phyloP scores from a whole-genome alignment of 1,140 invertebrate species.

The Anoplophora glabripennis region DNA sequence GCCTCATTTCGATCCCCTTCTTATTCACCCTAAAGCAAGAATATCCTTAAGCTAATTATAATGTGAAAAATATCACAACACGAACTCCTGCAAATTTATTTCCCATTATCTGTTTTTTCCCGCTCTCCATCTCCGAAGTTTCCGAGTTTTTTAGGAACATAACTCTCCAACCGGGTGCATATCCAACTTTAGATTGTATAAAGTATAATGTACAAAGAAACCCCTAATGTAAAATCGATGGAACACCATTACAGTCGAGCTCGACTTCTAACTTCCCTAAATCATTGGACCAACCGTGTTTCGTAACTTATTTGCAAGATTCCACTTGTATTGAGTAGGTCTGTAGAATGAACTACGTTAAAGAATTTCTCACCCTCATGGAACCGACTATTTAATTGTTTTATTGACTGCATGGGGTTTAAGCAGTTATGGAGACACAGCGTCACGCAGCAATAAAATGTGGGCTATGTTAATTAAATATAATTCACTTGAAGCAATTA shows the following conservation, averaged over 20 bases:
- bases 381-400: too few species aligned
- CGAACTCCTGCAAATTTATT: slow-evolving; percentile 47
- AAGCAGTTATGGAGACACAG: too few species aligned
- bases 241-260: slow-evolving; percentile 48
- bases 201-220: slow-evolving; percentile 52
- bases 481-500: too few species aligned
- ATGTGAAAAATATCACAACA: slow-evolving; percentile 46
- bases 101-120: slow-evolving; percentile 50
- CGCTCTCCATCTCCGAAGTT: slow-evolving; percentile 46
- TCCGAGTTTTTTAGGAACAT: slow-evolving; percentile 44
- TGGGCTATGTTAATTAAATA: too few species aligned
- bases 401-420: too few species aligned
- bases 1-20: slow-evolving; percentile 1
- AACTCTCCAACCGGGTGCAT: slow-evolving; percentile 47
- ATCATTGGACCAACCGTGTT: slow-evolving; percentile 41
- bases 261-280: slow-evolving; percentile 46
- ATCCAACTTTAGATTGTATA: slow-evolving; percentile 51
- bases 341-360: not conserved
- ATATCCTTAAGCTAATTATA: slow-evolving; percentile 40
- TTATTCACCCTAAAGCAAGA: slow-evolving; percentile 13
- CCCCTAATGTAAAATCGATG: slow-evolving; percentile 52
- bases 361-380: too few species aligned
- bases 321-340: slow-evolving; percentile 9
- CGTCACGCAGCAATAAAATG: too few species aligned
- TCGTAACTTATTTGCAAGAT: slow-evolving; percentile 27